Evolutionary conservation across 2,888 invertebrate species (phyloP), one percentile per base, ranked within the genome.

Genomic region (Icerya purchasi): DNA sequence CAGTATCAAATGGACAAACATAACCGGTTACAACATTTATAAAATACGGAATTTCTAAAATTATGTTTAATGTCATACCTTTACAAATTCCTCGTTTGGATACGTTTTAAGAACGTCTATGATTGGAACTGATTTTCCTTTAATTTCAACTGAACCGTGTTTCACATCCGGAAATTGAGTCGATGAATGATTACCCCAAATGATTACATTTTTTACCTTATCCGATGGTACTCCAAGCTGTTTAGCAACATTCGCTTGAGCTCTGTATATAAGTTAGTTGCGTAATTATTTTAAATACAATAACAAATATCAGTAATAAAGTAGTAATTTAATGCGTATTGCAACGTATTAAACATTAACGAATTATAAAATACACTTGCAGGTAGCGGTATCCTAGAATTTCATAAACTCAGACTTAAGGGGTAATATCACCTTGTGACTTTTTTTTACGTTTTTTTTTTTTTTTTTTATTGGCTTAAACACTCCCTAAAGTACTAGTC

Each of bases 141-240:
- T 75, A 19, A 55, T 53, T 24, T 72, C 73, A 2, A 82, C 81
- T 22, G 77, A 70, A 24, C 86, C 87, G 69, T 86, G 82, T 24
- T 79, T 76, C 0, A 86, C 85, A 76, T 98, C 98, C 3, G 98
- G 97, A 73, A 87, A 97, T 75, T 98, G 97, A 8, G 98, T 99
- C 3, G 92, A 89, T 0, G 97, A 97, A 72, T 98, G 98, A 74
- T 98, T 99, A 54, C 98, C 98, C 98, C 98, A 99, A 71, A 99
- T 97, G 63, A 93, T 85, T 19, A 93, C 84, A 70, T 94, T 94
- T 68, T 80, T 80, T 0, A 96, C 86, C 69, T 83, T 77, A 62
- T 80, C 79, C 24, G 89, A 82, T 63, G 76, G 65, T n/a, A 66
- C 63, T 10, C 65, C 65, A 3, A 68, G 60, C 25, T 63, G 82